Base-by-base conservation (phyloP, 2,888 invertebrate species). In the Dioctria linearis region DNA sequence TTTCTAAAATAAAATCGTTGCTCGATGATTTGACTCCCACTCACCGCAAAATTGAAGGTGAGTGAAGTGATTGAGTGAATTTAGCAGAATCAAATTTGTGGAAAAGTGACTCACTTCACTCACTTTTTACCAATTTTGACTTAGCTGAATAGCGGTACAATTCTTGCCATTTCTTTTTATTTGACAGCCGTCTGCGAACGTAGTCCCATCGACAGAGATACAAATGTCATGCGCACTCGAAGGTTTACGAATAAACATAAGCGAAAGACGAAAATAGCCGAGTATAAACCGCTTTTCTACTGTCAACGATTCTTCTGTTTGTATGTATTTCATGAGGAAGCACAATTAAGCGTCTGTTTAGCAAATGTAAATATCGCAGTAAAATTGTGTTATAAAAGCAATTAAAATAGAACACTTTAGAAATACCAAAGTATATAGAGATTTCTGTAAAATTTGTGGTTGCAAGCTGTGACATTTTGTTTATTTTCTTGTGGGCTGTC, bases 401-500 rank as follows among this genome's bases (percentile, higher is more conserved):
- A 51, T 69, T 54, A n/a, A 54, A 54, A n/a, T 54, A 11, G 9
- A 54, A n/a, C 11, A n/a, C 54, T 11, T 54, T 54, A 8, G 6
- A 46, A 46, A 6, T 46, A 5, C 49, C 49, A 46, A 46, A 46
- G 5, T 46, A 6, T 46, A 9, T 5, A 6, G 49, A 2, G 49
- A 46, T 9, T 46, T 37, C 43, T 46, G 46, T 39, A 37, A 13
- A 51, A 25, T 25, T 25, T 25, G 25, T 25, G 25, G 25, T 25
- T 25, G 25, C 25, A 25, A 25, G 25, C 49, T 43, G 69, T 69
- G 69, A 51, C 49, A 51, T 69, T 69, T 51, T 69, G 69, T 69
- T 69, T 69, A 51, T 69, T 69, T 69, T 69, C 69, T 51, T 69
- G 51, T 43, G 51, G 49, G 51, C 69, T 69, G 69, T 69, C 69